Evolutionary conservation across 2,113 vertebrate species (phyloP), one percentile per base, ranked within the genome.

Genomic region (Limnothrissa miodon): DNA sequence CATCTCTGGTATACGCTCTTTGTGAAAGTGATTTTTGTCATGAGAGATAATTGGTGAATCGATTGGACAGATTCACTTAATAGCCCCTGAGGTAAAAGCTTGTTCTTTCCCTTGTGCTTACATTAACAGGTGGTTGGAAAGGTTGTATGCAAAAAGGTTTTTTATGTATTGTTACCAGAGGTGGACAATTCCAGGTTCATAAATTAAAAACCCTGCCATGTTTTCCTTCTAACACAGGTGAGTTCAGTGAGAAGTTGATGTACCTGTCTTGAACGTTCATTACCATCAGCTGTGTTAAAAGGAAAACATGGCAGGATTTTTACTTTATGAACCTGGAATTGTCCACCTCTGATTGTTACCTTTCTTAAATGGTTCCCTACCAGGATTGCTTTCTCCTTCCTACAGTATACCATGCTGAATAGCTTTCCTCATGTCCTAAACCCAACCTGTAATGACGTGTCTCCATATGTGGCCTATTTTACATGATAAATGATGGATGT

Each of bases 401-500:
- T 29, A 74, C 29, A n/a, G n/a, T n/a, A n/a, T n/a, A 33, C 66
- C 25, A 29, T 74, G 33, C 66, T 74, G 66, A 74, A 74, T 74
- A 74, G 66, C 66, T 74, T 74, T 74, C 66, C 36, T 33, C 10
- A 19, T 74, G 10, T 74, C 29, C 66, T 74, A 74, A 9, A 17
- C 66, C 29, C 66, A 74, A 74, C 66, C 29, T 74, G 66, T 74
- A 39, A 74, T 74, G 15, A 36, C 36, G 29, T 74, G 66, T 74
- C 25, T 74, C 66, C 66, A 74, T 74, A 74, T 74, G 66, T 74
- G 66, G 66, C 66, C 66, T 74, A 36, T 74, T 74, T 74, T 74
- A 74, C 21, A 56, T 56, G 66, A 74, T 74, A 74, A 15, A 74
- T 74, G 66, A 74, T 74, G 66, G 29, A 74, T 10, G 29, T 74